Conservation (phyloP, 2,797 vertebrate species). For the Hybognathus amarus region DNA sequence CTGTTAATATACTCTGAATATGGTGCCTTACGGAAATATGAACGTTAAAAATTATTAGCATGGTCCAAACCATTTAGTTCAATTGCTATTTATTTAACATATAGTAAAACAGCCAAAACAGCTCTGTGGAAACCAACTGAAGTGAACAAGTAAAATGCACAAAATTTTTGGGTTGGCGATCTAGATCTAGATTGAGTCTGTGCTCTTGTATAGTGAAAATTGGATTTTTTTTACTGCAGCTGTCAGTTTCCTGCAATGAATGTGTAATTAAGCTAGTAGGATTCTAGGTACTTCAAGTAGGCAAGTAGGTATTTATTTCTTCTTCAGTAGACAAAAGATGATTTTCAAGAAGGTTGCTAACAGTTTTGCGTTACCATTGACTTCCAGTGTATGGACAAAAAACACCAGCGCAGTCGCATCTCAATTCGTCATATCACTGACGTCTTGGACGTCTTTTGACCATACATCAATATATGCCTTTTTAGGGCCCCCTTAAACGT, state of each 20-base stretch:
- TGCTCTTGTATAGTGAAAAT: neutral
- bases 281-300: too few species aligned
- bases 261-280: neutral
- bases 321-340: neutral
- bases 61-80: neutral
- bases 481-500: too few species aligned
- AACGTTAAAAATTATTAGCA: neutral
- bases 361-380: neutral
- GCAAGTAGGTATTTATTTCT: neutral
- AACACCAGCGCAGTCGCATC: too few species aligned
- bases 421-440: too few species aligned
- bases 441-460: too few species aligned
- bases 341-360: neutral
- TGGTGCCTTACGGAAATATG: neutral
- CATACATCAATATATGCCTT: too few species aligned
- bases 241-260: neutral
- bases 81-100: neutral
- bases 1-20: neutral
- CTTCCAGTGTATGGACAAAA: neutral
- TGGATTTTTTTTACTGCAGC: neutral
- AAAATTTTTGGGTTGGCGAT: neutral
- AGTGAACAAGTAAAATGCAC: neutral
- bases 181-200: neutral
- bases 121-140: neutral
- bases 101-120: neutral